A percentile compares a stretch with the other conserved stretches of the same genome.
These are phyloP conservation scores for Syngnathus rostellatus DNA, from an alignment of 2,797 vertebrate genomes.

Conservation along the genomic window DNA sequence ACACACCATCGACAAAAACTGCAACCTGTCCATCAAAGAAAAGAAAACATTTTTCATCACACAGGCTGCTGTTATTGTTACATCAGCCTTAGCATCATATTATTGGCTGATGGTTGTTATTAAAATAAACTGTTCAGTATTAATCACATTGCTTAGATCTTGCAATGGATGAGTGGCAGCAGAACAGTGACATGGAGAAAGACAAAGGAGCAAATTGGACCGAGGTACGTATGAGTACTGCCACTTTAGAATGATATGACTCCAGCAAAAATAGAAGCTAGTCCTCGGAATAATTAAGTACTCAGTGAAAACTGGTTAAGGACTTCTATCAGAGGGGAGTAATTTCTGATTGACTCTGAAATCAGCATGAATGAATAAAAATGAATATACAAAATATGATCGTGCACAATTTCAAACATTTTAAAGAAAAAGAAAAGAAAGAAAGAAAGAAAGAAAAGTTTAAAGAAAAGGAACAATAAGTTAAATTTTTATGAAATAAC, in stretches of 20 bases:
- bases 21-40: conserved; percentile 46
- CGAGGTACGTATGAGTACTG: background rate
- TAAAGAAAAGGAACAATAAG: too few relatives aligned
- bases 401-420: too few relatives aligned
- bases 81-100: conserved; percentile 1
- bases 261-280: too few relatives aligned
- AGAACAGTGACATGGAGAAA: background rate
- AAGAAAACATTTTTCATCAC: background rate
- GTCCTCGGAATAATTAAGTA: background rate
- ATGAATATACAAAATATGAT: too few relatives aligned
- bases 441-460: too few relatives aligned
- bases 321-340: too few relatives aligned
- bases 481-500: too few relatives aligned
- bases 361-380: too few relatives aligned
- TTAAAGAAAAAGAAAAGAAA: too few relatives aligned
- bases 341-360: too few relatives aligned
- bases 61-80: background rate
- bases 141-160: background rate
- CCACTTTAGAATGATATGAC: too few relatives aligned
- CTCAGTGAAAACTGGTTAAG: too few relatives aligned
- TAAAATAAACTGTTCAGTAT: background rate
- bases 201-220: background rate
- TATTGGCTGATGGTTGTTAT: background rate
- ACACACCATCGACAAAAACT: conserved; percentile 51
- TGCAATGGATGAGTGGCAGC: background rate